Conservation (phyloP, 2,113 vertebrate genomes). For the chimpanzee (Pan troglodytes) region NHGRI_mPanTro3-v2.1_pri NC_072402.2:120364001-120364500, state of each 20-base stretch:
- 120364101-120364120: not conserved
- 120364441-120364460: not conserved
- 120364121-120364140: not conserved
- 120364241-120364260: not conserved
- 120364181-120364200: conserved; percentile 18
- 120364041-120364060: not conserved
- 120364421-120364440: not conserved
- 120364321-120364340: too few species aligned
- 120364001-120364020: not conserved
- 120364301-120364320: not conserved
- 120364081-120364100: conserved; percentile 6
- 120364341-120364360: too few species aligned
- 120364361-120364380: too few species aligned
- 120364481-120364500: not conserved
- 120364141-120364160: not conserved
- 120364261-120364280: not conserved
- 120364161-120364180: not conserved
- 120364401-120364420: not conserved
- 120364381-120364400: not conserved
- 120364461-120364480: not conserved
- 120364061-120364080: not conserved
- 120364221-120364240: not conserved
- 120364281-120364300: not conserved
- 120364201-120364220: not conserved
- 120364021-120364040: not conserved